Conservation (phyloP, 2,113 vertebrate genomes). For the Daphoenositta chrysoptera region DNA sequence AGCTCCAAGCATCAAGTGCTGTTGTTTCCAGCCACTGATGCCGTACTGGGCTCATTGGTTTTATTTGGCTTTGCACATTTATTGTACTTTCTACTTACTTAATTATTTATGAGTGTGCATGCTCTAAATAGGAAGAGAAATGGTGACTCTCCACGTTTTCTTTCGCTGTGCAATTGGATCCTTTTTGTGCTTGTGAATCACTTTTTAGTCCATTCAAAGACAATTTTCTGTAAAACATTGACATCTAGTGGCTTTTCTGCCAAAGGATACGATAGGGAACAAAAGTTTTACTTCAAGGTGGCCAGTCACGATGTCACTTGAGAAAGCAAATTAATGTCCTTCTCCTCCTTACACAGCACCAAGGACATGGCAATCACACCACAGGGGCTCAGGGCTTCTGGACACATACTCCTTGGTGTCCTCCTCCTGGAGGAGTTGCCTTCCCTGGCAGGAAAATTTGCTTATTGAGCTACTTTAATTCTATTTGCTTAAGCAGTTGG, state of each 20-base stretch:
- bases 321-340: neutral
- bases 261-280: neutral
- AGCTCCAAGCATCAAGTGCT: neutral
- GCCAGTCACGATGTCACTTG: neutral
- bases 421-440: neutral
- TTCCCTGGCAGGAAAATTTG: neutral
- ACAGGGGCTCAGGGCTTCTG: rapidly evolving
- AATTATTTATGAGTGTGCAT: neutral
- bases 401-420: neutral
- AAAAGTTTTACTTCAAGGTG: neutral
- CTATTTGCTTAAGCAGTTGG: neutral
- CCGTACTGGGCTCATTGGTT: neutral
- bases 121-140: neutral
- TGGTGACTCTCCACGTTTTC: neutral
- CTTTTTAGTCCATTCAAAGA: neutral
- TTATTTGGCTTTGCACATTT: neutral
- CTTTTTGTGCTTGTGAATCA: neutral
- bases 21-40: rapidly evolving
- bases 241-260: slow-evolving; percentile 63
- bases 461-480: neutral
- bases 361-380: neutral
- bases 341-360: neutral
- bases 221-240: slow-evolving; percentile 60
- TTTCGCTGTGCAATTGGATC: neutral
- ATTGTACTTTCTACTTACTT: neutral